phyloP scores from a whole-genome alignment of 1,140 invertebrate genomes.

The Apolygus lucorum region DNA sequence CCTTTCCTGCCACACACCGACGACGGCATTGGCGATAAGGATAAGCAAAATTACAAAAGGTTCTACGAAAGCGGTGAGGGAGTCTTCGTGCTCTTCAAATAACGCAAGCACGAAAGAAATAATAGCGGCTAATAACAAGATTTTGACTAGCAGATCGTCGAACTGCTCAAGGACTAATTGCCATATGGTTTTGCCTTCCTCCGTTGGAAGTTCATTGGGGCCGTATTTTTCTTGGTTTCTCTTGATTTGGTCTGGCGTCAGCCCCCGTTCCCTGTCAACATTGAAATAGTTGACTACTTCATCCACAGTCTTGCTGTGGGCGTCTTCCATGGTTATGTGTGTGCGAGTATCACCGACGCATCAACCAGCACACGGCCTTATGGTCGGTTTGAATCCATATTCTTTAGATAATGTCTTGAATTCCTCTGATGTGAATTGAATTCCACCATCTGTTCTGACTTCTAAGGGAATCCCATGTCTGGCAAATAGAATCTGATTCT shows the following conservation, averaged over 20 bases:
- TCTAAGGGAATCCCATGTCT: no score
- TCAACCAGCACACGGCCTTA: conserved; percentile 29
- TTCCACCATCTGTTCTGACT: no score
- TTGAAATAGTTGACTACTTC: conserved; percentile 88
- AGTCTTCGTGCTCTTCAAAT: conserved; percentile 99
- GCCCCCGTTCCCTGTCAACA: conserved; percentile 81
- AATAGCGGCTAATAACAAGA: conserved; percentile 99
- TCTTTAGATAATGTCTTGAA: no score
- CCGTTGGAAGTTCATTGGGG: conserved; percentile 72
- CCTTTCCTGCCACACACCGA: conserved; percentile 99
- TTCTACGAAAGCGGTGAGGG: conserved; percentile 98
- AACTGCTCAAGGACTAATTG: conserved; percentile 99
- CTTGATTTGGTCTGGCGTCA: conserved; percentile 87
- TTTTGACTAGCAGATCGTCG: conserved; percentile 99
- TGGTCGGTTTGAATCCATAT: no score
- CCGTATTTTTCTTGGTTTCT: conserved; percentile 97
- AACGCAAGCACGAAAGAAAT: conserved; percentile 99
- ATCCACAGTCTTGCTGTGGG: conserved; percentile 86
- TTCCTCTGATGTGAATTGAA: no score
- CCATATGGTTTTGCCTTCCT: conserved; percentile 89
- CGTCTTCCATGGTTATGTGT: conserved; percentile 81
- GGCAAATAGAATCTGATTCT: no score
- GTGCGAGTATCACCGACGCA: conserved; percentile 28
- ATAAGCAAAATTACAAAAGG: conserved; percentile 99
- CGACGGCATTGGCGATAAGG: conserved; percentile 98